Percentiles rank a stretch among this genome's conserved stretches.
These are phyloP conservation scores for Platysteira castanea DNA, from an alignment of 2,113 vertebrate genomes.

Conservation along the genomic window DNA sequence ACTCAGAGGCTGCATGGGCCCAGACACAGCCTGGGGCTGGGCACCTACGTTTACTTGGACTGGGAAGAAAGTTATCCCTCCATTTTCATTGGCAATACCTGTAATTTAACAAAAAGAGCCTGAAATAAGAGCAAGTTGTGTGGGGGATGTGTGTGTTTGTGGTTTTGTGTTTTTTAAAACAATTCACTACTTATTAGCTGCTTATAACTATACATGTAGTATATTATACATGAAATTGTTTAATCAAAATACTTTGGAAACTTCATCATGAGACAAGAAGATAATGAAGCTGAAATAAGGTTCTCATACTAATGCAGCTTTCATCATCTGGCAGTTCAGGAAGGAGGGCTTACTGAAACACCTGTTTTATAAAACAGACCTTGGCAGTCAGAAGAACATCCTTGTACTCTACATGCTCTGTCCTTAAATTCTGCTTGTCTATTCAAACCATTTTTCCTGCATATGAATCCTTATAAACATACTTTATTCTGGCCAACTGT, in stretches of 20 bases:
- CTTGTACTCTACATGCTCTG: neutral
- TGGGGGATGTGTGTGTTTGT: no score
- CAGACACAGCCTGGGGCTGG: slow-evolving; percentile 70
- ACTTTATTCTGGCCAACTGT: no score
- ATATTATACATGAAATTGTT: neutral
- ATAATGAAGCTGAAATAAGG: neutral
- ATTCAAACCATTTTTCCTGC: neutral
- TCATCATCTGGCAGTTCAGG: neutral
- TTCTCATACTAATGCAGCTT: neutral
- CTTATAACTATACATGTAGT: neutral
- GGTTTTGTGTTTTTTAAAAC: neutral
- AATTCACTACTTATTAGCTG: neutral
- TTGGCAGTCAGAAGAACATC: neutral
- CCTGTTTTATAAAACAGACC: no score
- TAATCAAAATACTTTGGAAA: neutral
- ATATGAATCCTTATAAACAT: neutral
- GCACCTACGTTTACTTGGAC: slow-evolving; percentile 80
- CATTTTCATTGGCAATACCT: slow-evolving; percentile 93
- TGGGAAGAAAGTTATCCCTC: slow-evolving; percentile 86
- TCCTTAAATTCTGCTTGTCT: neutral
- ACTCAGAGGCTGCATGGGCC: slow-evolving; percentile 78
- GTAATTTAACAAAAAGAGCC: neutral
- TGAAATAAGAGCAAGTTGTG: neutral
- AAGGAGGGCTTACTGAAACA: neutral
- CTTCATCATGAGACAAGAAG: neutral